Conservation (phyloP, 2,888 invertebrate genomes). For the Perizoma affinitatum region DNA sequence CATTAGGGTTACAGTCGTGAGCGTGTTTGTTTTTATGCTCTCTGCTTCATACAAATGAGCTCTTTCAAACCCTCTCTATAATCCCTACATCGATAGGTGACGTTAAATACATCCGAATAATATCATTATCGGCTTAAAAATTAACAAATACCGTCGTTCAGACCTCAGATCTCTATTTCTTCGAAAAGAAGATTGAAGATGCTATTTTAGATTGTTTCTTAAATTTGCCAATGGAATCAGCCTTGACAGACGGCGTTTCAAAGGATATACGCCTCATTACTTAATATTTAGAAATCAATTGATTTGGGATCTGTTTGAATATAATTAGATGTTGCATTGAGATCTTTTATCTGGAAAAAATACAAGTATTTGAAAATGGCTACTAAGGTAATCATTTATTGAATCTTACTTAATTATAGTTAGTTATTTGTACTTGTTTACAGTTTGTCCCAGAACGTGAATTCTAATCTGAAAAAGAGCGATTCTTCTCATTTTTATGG, state of each 20-base stretch:
- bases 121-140: constrained; percentile 66
- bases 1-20: too few species aligned
- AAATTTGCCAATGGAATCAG: constrained; percentile 20
- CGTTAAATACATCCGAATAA: constrained; percentile 68
- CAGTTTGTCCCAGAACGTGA: too few species aligned
- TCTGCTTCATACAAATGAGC: too few species aligned
- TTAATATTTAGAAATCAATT: constrained; percentile 55
- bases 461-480: too few species aligned
- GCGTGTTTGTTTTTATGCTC: too few species aligned
- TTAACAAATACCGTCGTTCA: constrained; percentile 33
- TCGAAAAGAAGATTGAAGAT: constrained; percentile 36
- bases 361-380: too few species aligned
- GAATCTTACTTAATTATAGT: too few species aligned
- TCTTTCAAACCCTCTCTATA: constrained; percentile 26
- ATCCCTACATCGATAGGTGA: constrained; percentile 52
- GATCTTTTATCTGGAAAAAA: too few species aligned
- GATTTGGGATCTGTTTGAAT: constrained; percentile 50
- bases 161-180: constrained; percentile 20
- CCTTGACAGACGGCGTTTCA: constrained; percentile 58
- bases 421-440: too few species aligned
- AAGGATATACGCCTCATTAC: constrained; percentile 44
- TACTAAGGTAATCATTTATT: too few species aligned
- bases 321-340: not conserved
- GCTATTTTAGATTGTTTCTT: too few species aligned
- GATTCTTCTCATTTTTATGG: too few species aligned